Base-by-base conservation (phyloP, 2,797 vertebrate genomes). In the Kryptopterus vitreolus region DNA sequence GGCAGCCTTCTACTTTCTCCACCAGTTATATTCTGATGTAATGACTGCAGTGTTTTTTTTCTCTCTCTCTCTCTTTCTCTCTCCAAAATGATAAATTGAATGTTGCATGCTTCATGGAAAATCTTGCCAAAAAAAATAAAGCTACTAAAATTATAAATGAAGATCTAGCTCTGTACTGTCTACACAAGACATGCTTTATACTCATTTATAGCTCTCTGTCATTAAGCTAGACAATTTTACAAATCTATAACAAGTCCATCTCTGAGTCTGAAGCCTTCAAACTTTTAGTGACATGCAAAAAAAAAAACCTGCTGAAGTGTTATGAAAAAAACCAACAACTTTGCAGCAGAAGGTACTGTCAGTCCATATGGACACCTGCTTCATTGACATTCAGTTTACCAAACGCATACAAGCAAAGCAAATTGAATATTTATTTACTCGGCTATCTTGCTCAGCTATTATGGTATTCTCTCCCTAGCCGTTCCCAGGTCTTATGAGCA, bases 351-450 rank as follows among this genome's bases (percentile, higher is more conserved):
- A 78, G 84, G 83, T 58, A 78, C n/a, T n/a, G n/a, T n/a, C n/a
- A 84, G 2, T 82, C 66, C 83, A 83, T 81, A 84, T 31, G 80
- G 71, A 74, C 26, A 76, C 78, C 78, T 84, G 66, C 75, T 86
- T 70, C 77, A 80, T 76, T 73, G 84, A 77, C 79, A 63, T 38
- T 74, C 59, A 76, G 31, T 83, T 86, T 70, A 86, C 12, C 55
- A 80, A 59, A 65, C 57, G 62, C 73, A 85, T 77, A 79, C 63
- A 77, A 78, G 35, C 22, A 77, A 11, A 57, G 81, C 59, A 70
- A 82, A 76, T 31, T 62, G 53, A 76, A 43, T 6, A 15, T 35
- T 5, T 57, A 63, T 83, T 46, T 77, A 43, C 63, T 15, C 11
- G 18, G 46, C 20, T 50, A 50, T 52, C 68, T 70, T 71, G 48